These are phyloP conservation scores for Erannis defoliaria DNA, from an alignment of 2,888 invertebrate genomes.

Conservation along the genomic window DNA sequence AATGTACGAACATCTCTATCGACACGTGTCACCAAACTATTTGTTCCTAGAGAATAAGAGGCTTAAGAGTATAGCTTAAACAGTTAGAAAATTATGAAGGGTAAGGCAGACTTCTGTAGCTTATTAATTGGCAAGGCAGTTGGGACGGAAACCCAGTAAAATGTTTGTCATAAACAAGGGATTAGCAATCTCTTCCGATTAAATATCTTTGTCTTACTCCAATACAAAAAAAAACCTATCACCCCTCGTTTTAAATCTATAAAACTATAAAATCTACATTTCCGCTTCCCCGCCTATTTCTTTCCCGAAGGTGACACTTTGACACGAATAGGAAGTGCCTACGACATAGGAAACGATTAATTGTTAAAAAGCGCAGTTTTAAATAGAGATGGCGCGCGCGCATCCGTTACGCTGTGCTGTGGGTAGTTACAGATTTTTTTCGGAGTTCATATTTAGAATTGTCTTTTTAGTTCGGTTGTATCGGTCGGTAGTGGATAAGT, in stretches of 20 bases:
- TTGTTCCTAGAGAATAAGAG: too few species aligned
- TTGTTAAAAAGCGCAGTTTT: conserved; percentile 68
- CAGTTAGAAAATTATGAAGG: too few species aligned
- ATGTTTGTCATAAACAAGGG: too few species aligned
- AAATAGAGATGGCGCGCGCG: conserved; percentile 64
- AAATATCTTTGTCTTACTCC: background rate
- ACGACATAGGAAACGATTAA: conserved; percentile 72
- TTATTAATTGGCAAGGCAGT: too few species aligned
- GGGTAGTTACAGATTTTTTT: conserved; percentile 55
- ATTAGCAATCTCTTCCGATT: too few species aligned
- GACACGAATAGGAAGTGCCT: conserved; percentile 55
- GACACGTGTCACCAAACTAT: too few species aligned
- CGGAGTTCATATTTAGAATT: conserved; percentile 59
- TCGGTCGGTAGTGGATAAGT: conserved; percentile 53
- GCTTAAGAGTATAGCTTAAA: too few species aligned
- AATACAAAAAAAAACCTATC: too few species aligned
- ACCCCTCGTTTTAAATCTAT: too few species aligned
- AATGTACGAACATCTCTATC: too few species aligned
- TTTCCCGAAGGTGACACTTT: conserved; percentile 46
- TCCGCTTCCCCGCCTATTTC: conserved; percentile 51
- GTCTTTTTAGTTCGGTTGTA: conserved; percentile 56
- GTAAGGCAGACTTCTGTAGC: too few species aligned
- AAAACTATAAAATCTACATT: conserved; percentile 52
- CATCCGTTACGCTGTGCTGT: conserved; percentile 53
- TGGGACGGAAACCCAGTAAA: too few species aligned